Percentiles rank a stretch among this genome's conserved stretches.
Evolutionary conservation across 2,113 vertebrate genomes (phyloP).

Genomic region (Phylloscopus trochilus): DNA sequence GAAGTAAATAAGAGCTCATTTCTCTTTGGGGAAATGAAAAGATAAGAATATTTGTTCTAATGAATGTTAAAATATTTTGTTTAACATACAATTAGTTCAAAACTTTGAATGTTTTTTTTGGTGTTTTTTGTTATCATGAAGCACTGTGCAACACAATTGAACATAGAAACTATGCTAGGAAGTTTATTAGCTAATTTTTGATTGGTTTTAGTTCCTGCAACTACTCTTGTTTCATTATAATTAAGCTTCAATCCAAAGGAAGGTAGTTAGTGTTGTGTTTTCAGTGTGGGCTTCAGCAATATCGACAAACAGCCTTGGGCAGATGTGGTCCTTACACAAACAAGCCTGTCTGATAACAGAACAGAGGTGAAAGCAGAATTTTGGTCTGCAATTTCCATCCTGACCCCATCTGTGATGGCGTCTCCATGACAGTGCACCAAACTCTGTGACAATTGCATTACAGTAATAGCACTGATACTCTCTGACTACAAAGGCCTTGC

Average conservation of each 20-base stretch:
- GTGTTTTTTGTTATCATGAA: background rate
- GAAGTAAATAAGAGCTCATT: background rate
- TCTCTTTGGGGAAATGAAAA: background rate
- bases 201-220: background rate
- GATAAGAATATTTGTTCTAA: background rate
- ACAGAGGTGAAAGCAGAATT: background rate
- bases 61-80: background rate
- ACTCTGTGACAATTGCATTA: background rate
- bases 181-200: background rate
- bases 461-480: background rate
- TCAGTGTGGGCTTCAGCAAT: background rate
- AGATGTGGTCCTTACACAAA: background rate
- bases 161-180: background rate
- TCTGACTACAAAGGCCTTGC: background rate
- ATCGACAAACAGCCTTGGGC: background rate
- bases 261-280: background rate
- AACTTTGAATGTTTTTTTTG: background rate
- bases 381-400: background rate
- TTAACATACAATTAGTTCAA: background rate
- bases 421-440: background rate
- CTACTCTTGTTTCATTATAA: background rate
- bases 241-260: background rate
- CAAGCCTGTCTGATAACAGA: background rate
- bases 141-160: background rate
- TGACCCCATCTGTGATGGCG: accelerated